Percentiles rank a stretch among this genome's conserved stretches.
phyloP scores from a whole-genome alignment of 1,140 invertebrate genomes.

The Lucilia sericata region DNA sequence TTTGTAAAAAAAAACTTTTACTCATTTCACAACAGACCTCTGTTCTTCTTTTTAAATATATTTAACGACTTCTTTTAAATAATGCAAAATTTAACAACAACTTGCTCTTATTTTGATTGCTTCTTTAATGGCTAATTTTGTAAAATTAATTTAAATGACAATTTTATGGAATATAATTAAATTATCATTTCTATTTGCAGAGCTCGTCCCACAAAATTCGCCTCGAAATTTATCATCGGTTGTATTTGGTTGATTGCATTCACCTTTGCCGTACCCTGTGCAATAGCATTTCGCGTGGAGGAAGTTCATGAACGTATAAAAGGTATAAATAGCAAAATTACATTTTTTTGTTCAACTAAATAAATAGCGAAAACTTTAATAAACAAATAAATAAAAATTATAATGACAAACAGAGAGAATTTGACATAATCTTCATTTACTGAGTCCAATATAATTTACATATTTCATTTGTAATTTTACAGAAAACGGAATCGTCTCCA shows the following conservation, averaged over 20 bases:
- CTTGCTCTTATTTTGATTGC: no score
- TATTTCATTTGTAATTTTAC: background rate
- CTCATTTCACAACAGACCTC: no score
- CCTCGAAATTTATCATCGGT: constrained; percentile 77
- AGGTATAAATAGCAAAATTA: constrained; percentile 52
- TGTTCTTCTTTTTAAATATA: no score
- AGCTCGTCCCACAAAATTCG: constrained; percentile 76
- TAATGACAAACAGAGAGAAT: background rate
- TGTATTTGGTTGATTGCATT: constrained; percentile 77
- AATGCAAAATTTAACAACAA: no score
- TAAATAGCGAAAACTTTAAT: background rate
- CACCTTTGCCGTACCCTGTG: constrained; percentile 76
- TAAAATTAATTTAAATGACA: no score
- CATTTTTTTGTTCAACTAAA: background rate
- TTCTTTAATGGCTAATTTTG: no score
- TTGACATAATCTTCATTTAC: background rate
- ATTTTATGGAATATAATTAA: no score
- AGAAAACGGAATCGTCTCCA: constrained; percentile 59
- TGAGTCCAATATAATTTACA: background rate
- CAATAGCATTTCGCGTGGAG: constrained; percentile 74
- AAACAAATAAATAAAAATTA: no score
- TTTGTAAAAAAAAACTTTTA: no score
- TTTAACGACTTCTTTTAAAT: no score
- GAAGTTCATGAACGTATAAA: constrained; percentile 61
- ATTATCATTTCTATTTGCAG: constrained; percentile 67